phyloP scores from a whole-genome alignment of 1,140 invertebrate genomes.

The Sycobia sp. region DNA sequence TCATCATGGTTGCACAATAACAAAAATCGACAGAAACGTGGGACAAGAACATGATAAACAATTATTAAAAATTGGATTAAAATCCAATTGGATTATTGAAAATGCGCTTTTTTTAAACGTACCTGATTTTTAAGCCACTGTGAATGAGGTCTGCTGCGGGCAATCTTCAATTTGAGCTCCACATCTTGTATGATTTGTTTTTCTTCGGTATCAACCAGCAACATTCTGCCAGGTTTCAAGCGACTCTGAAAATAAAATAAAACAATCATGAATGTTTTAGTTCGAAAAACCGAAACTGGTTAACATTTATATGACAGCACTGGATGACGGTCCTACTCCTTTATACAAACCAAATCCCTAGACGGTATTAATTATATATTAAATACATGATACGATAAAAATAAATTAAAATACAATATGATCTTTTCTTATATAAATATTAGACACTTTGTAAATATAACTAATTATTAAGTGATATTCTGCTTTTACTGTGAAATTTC shows the following conservation, averaged over 20 bases:
- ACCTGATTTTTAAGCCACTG: slow-evolving; percentile 93
- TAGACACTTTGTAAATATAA: slow-evolving; percentile 27
- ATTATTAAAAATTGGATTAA: neutral
- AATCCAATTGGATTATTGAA: too few relatives aligned
- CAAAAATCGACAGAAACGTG: slow-evolving; percentile 3
- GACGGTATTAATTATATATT: slow-evolving; percentile 55
- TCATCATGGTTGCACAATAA: neutral
- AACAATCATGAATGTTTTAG: slow-evolving; percentile 38
- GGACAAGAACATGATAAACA: slow-evolving; percentile 16
- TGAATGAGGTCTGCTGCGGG: slow-evolving; percentile 83
- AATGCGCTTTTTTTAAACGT: slow-evolving; percentile 42
- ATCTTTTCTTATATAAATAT: slow-evolving; percentile 41
- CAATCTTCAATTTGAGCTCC: slow-evolving; percentile 88
- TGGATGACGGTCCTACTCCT: slow-evolving; percentile 55
- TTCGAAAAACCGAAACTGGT: slow-evolving; percentile 35
- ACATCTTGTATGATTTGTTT: slow-evolving; percentile 93
- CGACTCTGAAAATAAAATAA: slow-evolving; percentile 77
- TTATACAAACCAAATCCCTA: slow-evolving; percentile 59
- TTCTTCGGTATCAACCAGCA: slow-evolving; percentile 92
- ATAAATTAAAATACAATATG: slow-evolving; percentile 52
- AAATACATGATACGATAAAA: slow-evolving; percentile 53
- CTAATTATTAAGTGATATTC: slow-evolving; percentile 40
- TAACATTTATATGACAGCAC: slow-evolving; percentile 52
- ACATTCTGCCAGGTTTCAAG: slow-evolving; percentile 96
- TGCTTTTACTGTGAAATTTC: slow-evolving; percentile 38